Evolutionary conservation across 2,113 vertebrate genomes (phyloP).

Genomic region (Callaeas wilsoni): DNA sequence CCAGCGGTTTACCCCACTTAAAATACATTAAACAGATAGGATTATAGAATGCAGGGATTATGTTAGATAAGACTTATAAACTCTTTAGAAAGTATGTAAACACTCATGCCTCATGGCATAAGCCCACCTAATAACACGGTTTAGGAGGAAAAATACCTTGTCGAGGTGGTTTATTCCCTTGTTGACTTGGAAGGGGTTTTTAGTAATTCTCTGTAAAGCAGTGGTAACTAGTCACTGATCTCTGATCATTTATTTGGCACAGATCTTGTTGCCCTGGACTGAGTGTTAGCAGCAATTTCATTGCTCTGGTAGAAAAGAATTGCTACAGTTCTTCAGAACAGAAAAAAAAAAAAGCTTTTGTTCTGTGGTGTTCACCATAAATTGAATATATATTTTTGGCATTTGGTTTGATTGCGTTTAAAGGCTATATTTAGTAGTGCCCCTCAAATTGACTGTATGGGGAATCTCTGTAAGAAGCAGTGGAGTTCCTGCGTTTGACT

Average conservation of each 20-base stretch:
- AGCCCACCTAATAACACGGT: conserved; percentile 51
- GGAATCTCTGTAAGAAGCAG: not conserved
- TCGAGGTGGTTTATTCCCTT: conserved; percentile 37
- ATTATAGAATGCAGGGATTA: conserved; percentile 61
- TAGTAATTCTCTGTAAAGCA: not conserved
- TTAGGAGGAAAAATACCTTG: conserved; percentile 37
- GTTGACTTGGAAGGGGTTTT: not conserved
- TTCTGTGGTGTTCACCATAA: not conserved
- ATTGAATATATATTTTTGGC: not conserved
- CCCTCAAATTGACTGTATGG: not conserved
- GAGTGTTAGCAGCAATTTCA: not conserved
- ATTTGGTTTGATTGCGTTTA: not conserved
- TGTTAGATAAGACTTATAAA: conserved; percentile 50
- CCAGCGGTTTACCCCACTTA: not conserved
- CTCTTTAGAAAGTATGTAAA: conserved; percentile 48
- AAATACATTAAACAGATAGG: conserved; percentile 49
- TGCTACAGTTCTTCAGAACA: not conserved
- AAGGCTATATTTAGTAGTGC: not conserved
- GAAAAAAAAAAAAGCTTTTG: rapidly evolving
- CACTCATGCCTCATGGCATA: conserved; percentile 20
- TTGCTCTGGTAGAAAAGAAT: not conserved
- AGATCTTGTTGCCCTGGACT: not conserved
- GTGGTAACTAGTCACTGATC: not conserved
- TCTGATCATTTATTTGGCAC: not conserved
- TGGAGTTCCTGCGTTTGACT: not conserved